phyloP scores from a whole-genome alignment of 2,113 vertebrate genomes.

The Boulengeromyrus knoepffleri region DNA sequence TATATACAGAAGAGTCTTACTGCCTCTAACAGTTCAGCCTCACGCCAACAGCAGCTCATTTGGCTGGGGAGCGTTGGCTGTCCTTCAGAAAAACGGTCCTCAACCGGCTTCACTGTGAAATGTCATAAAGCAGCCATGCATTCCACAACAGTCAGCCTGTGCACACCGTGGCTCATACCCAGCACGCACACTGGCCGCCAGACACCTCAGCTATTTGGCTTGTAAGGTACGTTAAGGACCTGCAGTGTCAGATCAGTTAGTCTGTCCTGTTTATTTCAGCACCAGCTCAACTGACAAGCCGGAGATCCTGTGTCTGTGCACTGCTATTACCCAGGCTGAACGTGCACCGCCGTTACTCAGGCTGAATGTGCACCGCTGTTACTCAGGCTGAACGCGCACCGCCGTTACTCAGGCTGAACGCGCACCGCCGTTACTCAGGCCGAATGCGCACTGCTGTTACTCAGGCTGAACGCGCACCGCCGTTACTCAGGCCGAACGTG shows the following conservation, averaged over 20 bases:
- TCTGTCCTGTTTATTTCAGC: background rate
- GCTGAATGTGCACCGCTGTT: fast-evolving
- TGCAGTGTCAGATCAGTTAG: background rate
- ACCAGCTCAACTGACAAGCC: background rate
- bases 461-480: fast-evolving
- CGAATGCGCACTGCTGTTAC: too few species aligned
- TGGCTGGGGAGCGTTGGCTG: slow-evolving; percentile 59
- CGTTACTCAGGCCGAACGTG: too few species aligned
- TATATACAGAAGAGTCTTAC: slow-evolving; percentile 3
- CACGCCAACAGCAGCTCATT: slow-evolving; percentile 39
- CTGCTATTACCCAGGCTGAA: background rate
- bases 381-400: background rate
- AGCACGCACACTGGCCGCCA: background rate
- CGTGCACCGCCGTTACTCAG: background rate
- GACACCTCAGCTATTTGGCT: background rate
- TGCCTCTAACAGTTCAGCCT: slow-evolving; percentile 20
- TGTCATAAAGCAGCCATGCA: slow-evolving; percentile 60
- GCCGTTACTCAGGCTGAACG: too few species aligned
- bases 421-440: too few species aligned
- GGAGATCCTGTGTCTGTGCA: background rate
- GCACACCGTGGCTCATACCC: slow-evolving; percentile 33
- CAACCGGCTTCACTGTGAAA: slow-evolving; percentile 64
- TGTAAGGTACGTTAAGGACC: background rate
- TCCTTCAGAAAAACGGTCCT: slow-evolving; percentile 61
- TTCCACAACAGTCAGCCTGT: slow-evolving; percentile 54